Percentiles rank a stretch among this genome's conserved stretches.
Evolutionary conservation across 2,888 invertebrate species (phyloP).

Genomic region (Athrips mouffetella): DNA sequence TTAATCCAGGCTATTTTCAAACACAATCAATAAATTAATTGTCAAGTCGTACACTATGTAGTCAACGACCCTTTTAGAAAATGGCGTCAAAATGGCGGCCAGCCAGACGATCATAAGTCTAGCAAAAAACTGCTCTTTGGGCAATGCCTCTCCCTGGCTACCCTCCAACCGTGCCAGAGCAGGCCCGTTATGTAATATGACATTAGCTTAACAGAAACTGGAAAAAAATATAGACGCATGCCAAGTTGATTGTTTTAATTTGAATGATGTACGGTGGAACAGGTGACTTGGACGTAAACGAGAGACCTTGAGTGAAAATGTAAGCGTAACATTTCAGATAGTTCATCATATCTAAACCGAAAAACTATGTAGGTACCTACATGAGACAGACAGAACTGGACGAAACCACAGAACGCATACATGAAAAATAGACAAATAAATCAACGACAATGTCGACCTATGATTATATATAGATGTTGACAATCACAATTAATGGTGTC

Average conservation of each 20-base stretch:
- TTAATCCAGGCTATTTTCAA: conserved; percentile 14
- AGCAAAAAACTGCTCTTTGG: conserved; percentile 44
- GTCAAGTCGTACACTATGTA: conserved; percentile 20
- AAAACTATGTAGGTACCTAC: no score
- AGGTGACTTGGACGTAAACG: conserved; percentile 35
- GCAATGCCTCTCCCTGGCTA: conserved; percentile 48
- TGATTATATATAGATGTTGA: no score
- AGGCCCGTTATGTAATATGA: conserved; percentile 35
- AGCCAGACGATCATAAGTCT: conserved; percentile 49
- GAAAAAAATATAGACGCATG: conserved; percentile 28
- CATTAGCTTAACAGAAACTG: conserved; percentile 22
- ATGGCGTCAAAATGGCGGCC: conserved; percentile 48
- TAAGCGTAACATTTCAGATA: conserved; percentile 15
- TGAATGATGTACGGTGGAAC: conserved; percentile 34
- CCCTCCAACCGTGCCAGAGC: conserved; percentile 53
- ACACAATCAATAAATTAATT: conserved; percentile 19
- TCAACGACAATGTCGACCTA: no score
- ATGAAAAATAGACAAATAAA: no score
- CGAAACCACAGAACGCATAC: no score
- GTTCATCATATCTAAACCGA: no score
- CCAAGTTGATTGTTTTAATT: conserved; percentile 34
- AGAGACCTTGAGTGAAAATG: conserved; percentile 2
- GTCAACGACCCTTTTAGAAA: conserved; percentile 47
- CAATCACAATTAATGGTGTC: no score
- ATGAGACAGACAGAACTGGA: no score